These are phyloP conservation scores for Phengaris alcon DNA, from an alignment of 2,888 invertebrate species.

Conservation along the genomic window DNA sequence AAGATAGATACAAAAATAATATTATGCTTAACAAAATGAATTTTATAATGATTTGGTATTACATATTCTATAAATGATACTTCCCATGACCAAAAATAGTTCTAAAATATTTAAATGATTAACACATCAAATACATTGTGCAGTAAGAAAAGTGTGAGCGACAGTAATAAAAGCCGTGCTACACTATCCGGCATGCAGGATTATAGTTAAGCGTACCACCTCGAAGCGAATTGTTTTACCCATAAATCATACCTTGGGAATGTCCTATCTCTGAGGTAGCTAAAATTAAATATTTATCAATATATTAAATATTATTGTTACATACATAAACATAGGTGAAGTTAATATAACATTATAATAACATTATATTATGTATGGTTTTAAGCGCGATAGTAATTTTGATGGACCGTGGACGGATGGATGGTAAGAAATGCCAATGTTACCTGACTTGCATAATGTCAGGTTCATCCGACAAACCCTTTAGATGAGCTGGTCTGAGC, in stretches of 20 bases:
- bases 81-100: neutral
- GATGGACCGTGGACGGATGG: neutral
- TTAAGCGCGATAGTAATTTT: conserved; percentile 5
- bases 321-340: conserved; percentile 30
- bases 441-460: neutral
- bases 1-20: too few species aligned
- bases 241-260: conserved; percentile 89
- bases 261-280: conserved; percentile 95
- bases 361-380: neutral
- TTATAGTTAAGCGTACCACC: conserved; percentile 66
- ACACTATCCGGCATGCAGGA: conserved; percentile 62
- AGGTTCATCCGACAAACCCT: too few species aligned
- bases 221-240: conserved; percentile 60
- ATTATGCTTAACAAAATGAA: too few species aligned
- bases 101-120: neutral
- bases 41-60: too few species aligned
- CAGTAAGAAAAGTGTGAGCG: neutral
- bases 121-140: neutral
- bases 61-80: neutral
- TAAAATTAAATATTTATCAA: conserved; percentile 70
- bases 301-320: conserved; percentile 44
- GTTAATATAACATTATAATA: neutral
- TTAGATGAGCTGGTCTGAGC: neutral
- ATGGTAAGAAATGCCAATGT: conserved; percentile 11
- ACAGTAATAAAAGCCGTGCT: conserved; percentile 62